Base-by-base conservation (phyloP, 2,113 vertebrate genomes). In the Chloebia gouldiae region DNA sequence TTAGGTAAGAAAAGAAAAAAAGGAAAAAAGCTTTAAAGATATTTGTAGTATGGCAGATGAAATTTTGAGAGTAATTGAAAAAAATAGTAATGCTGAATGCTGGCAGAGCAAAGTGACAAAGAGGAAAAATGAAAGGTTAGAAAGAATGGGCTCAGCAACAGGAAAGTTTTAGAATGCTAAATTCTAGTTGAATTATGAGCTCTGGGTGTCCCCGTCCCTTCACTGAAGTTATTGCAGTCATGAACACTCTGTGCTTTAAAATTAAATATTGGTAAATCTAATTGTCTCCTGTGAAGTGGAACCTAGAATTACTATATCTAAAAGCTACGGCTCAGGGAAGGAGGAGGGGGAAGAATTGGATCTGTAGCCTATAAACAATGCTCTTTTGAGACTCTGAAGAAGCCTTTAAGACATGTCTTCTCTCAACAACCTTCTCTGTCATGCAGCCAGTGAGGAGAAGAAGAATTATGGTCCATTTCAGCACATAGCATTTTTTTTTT, bases 201-300 rank as follows among this genome's bases (percentile, higher is more conserved):
- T 81, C 69, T 73, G 64, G 33, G 60, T 92, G 65, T 81, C 72
- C 72, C 68, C 0, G 10, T 91, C 78, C 45, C 68, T 94, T 88
- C 49, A 30, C 57, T 57, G 61, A 94, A 93, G 87, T 96, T 96
- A 93, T 95, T 97, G 81, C 66, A 72, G 82, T 92, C 81, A 93
- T 93, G 86, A 94, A 95, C 87, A 89, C 27, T 73, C 59, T 69
- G 70, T 95, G 78, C 82, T 96, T 95, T 94, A 95, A 94, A 97
- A 96, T 97, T 97, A 97, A 97, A 96, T 97, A 97, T 96, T 97
- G 91, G 87, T 95, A 96, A 97, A 97, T 96, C 80, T 97, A 97
- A 97, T 97, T 97, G 96, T 95, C 86, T 96, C 68, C 80, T 93
- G 51, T 92, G 95, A 96, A 94, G 92, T 89, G 85, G 82, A 97